phyloP scores from a whole-genome alignment of 2,888 invertebrate genomes.

The Calameuta pallipes region DNA sequence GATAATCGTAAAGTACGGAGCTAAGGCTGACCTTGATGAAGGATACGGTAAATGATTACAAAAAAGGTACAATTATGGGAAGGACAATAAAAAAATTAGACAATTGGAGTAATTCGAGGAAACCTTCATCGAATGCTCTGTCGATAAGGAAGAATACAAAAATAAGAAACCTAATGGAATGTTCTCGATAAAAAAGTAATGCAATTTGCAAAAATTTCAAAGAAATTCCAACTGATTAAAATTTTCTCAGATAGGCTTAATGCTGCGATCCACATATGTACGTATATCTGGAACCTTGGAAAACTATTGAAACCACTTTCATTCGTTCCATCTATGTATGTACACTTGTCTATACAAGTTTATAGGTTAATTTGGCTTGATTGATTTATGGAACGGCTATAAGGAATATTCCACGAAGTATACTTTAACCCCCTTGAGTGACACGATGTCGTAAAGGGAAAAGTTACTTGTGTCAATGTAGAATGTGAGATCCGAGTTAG shows the following conservation, averaged over 20 bases:
- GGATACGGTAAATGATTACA: too few species aligned
- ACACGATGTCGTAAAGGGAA: neutral
- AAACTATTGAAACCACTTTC: neutral
- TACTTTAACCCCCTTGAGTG: neutral
- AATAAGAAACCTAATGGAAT: neutral
- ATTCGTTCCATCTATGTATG: neutral
- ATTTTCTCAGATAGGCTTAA: too few species aligned
- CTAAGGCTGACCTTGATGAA: too few species aligned
- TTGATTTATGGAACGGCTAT: neutral
- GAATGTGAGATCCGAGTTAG: neutral
- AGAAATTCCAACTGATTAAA: too few species aligned
- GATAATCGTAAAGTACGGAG: too few species aligned
- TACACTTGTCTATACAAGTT: neutral
- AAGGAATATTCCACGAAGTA: neutral
- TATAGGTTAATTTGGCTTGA: neutral
- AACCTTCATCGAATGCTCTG: too few species aligned
- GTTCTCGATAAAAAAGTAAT: neutral
- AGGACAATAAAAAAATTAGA: too few species aligned
- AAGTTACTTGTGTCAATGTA: neutral
- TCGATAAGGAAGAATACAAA: neutral
- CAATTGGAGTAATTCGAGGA: too few species aligned
- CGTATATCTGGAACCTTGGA: neutral
- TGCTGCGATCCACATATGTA: neutral
- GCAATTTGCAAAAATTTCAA: too few species aligned
- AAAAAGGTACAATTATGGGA: too few species aligned